Percentiles rank a stretch among this genome's conserved stretches.
phyloP scores from a whole-genome alignment of 2,113 vertebrate genomes.

The Madoqua kirkii region DNA sequence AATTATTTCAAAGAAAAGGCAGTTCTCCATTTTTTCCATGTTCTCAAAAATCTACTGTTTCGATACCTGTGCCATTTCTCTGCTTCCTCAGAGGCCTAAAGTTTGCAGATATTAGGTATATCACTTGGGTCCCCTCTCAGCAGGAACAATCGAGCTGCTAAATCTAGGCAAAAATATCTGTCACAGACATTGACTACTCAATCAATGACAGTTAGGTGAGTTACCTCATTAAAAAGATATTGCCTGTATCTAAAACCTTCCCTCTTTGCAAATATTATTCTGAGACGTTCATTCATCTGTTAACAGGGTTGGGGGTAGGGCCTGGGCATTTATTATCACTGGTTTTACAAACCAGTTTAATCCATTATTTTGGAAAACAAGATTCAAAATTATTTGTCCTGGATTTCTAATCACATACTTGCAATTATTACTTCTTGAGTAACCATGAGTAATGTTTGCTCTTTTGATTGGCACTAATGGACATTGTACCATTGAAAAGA shows the following conservation, averaged over 20 bases:
- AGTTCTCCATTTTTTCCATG: neutral
- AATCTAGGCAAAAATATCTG: neutral
- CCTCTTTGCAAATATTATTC: neutral
- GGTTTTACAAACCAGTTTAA: neutral
- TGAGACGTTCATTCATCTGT: neutral
- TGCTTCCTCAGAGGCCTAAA: neutral
- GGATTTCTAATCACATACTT: neutral
- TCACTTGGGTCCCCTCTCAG: neutral
- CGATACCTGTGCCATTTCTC: neutral
- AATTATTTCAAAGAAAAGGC: neutral
- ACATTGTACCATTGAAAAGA: neutral
- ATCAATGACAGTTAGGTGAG: neutral
- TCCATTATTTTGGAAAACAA: neutral
- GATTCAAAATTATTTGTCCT: neutral
- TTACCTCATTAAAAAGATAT: neutral
- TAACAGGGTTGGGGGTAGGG: fast-evolving
- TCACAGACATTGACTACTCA: neutral
- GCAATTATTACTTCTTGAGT: neutral
- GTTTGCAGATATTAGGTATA: neutral
- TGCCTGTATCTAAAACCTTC: neutral
- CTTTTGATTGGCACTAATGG: neutral
- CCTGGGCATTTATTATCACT: neutral
- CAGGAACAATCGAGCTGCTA: neutral
- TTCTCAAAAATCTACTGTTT: neutral
- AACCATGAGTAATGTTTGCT: neutral